These are phyloP conservation scores for Pampus argenteus DNA, from an alignment of 2,797 vertebrate genomes.

Conservation along the genomic window DNA sequence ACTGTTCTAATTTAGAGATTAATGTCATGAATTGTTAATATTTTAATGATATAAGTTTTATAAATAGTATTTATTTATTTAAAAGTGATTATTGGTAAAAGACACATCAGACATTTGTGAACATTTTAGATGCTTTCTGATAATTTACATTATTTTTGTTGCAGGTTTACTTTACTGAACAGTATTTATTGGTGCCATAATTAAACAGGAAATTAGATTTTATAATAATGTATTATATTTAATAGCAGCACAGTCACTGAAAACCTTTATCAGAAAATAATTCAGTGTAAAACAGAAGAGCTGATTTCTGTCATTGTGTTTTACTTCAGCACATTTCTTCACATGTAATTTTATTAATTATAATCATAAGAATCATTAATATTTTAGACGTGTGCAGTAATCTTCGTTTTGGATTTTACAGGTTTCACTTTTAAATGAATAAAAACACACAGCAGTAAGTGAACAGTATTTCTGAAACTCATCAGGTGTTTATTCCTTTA, in stretches of 20 bases:
- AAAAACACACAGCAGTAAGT: slow-evolving; percentile 31
- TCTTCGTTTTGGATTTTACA: slow-evolving; percentile 59
- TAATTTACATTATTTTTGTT: slow-evolving; percentile 26
- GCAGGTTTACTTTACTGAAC: slow-evolving; percentile 23
- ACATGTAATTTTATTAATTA: too few relatives aligned
- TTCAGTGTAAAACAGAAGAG: slow-evolving; percentile 20
- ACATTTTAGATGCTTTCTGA: slow-evolving; percentile 16
- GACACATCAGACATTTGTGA: neutral
- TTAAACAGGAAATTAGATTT: slow-evolving; percentile 29
- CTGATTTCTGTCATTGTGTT: slow-evolving; percentile 1
- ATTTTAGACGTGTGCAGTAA: slow-evolving; percentile 51
- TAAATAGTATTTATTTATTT: neutral
- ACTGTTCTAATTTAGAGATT: neutral
- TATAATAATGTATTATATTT: slow-evolving; percentile 46
- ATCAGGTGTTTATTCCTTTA: neutral
- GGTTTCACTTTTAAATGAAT: slow-evolving; percentile 22
- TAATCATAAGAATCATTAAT: too few relatives aligned
- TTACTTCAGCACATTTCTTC: slow-evolving; percentile 24
- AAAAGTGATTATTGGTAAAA: slow-evolving; percentile 7
- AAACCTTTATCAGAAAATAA: slow-evolving; percentile 27
- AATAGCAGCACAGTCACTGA: slow-evolving; percentile 1
- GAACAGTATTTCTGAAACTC: slow-evolving; percentile 12
- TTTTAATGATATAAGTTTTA: neutral
- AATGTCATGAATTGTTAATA: neutral
- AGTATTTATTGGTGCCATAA: slow-evolving; percentile 33